A percentile compares a stretch with the other conserved stretches of the same genome.
Conservation (phyloP, 2,797 vertebrate species). For the Tachyglossus aculeatus region DNA sequence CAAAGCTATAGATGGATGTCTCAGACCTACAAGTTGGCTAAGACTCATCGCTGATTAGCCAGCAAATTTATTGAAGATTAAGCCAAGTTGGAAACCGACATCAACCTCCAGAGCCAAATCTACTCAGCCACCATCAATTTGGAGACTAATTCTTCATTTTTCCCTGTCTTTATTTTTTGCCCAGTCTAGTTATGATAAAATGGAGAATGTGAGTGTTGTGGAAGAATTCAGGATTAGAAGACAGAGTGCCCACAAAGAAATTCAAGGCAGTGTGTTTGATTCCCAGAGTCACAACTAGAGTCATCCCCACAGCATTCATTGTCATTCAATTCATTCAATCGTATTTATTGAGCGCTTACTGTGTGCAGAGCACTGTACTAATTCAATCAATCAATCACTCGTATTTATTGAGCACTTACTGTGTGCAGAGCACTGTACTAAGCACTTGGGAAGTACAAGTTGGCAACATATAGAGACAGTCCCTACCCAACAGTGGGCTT, state of each 20-base stretch:
- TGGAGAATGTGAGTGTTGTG: neutral
- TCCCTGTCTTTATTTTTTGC: neutral
- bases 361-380: no score
- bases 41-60: slow-evolving; percentile 17
- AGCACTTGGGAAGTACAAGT: no score
- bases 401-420: no score
- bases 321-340: no score
- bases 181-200: neutral
- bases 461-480: no score
- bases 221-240: slow-evolving; percentile 3
- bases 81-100: slow-evolving; percentile 12
- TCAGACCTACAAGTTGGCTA: neutral
- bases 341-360: no score
- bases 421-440: no score
- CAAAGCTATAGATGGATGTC: slow-evolving; percentile 3
- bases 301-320: no score
- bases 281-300: neutral
- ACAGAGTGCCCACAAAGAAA: neutral
- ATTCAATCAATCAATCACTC: no score
- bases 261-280: neutral
- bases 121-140: slow-evolving; percentile 15
- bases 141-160: slow-evolving; percentile 20
- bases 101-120: neutral
- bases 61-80: slow-evolving; percentile 7
- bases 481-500: no score